Evolutionary conservation across 2,113 vertebrate species (phyloP), one percentile per base, ranked within the genome.

Genomic region (Bambusicola thoracicus): DNA sequence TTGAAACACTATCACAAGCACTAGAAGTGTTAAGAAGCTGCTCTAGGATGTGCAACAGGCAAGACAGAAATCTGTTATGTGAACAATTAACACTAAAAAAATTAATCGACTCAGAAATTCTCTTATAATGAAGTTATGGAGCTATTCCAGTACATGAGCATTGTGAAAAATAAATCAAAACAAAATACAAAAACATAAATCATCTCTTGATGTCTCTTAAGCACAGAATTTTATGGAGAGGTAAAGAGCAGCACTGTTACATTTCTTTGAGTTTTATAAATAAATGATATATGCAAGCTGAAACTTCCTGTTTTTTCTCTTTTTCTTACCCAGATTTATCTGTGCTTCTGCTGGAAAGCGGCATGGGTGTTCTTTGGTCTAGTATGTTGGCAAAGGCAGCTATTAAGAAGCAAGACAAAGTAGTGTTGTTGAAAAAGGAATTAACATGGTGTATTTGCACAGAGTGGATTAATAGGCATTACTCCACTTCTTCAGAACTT

Each of bases 21-120:
- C 12, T 67, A 55, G 53, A 82, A 80, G 67, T 44, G 48, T 66
- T 53, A 24, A 32, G 55, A 89, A 61, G 68, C 43, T 87, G 19
- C 29, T 80, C 41, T 13, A 14, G 44, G 46, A 82, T 92, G 66
- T 85, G 41, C 49, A 87, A 38, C 22, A 74, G 29, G 11, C 17
- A 13, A 91, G 67, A 89, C 63, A 88, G n/a, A 67, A 93, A 58
- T 87, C 17, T 49, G 30, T 66, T 81, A 69, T 20, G 36, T 59
- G 38, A 70, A 67, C 29, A 92, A 46, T 85, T 92, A 92, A 77
- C 36, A 40, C 16, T 66, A 94, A 69, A 75, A 89, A 91, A 86
- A 74, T 5, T 67, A 69, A 85, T 77, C 44, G 76, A 17, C 55
- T 82, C 67, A 46, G 81, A 87, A 82, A 80, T 93, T 86, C n/a